Evolutionary conservation across 1,140 invertebrate species (phyloP).

Genomic region (Drosophila sp.): DNA sequence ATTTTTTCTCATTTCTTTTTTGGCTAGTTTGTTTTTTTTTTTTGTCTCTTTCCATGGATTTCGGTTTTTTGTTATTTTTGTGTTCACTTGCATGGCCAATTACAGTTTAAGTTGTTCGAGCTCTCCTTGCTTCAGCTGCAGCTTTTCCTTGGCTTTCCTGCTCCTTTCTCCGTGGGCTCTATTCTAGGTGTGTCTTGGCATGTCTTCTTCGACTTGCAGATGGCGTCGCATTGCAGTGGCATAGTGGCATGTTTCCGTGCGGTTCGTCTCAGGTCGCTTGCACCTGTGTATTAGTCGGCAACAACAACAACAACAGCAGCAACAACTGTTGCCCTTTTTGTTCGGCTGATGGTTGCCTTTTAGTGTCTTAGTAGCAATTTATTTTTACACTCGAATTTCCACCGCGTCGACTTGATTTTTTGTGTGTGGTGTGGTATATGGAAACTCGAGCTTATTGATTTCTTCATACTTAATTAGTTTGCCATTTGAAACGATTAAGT

Average conservation of each 20-base stretch:
- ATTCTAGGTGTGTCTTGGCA: slow-evolving; percentile 1
- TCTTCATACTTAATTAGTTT: slow-evolving; percentile 50
- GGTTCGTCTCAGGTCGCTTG: slow-evolving; percentile 49
- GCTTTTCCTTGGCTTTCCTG: background rate
- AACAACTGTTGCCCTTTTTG: slow-evolving; percentile 59
- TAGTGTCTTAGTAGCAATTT: slow-evolving; percentile 61
- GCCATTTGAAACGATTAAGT: slow-evolving; percentile 38
- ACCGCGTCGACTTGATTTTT: slow-evolving; percentile 39
- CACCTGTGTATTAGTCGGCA: slow-evolving; percentile 33
- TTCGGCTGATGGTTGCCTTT: slow-evolving; percentile 27
- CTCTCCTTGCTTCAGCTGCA: slow-evolving; percentile 4
- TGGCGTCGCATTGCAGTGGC: slow-evolving; percentile 67
- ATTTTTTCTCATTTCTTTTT: slow-evolving; percentile 34
- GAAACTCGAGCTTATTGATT: slow-evolving; percentile 57
- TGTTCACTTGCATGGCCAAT: slow-evolving; percentile 72
- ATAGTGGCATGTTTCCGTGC: slow-evolving; percentile 38
- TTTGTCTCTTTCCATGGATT: background rate
- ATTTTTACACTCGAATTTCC: slow-evolving; percentile 35
- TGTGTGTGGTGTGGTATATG: slow-evolving; percentile 3
- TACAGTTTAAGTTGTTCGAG: slow-evolving; percentile 58
- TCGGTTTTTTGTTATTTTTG: slow-evolving; percentile 16
- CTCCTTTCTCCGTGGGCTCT: background rate
- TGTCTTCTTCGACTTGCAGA: slow-evolving; percentile 41
- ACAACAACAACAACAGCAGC: slow-evolving; percentile 23
- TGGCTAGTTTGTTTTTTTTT: slow-evolving; percentile 22